Conservation (phyloP, 2,113 vertebrate species). For the Muntiacus reevesi region DNA sequence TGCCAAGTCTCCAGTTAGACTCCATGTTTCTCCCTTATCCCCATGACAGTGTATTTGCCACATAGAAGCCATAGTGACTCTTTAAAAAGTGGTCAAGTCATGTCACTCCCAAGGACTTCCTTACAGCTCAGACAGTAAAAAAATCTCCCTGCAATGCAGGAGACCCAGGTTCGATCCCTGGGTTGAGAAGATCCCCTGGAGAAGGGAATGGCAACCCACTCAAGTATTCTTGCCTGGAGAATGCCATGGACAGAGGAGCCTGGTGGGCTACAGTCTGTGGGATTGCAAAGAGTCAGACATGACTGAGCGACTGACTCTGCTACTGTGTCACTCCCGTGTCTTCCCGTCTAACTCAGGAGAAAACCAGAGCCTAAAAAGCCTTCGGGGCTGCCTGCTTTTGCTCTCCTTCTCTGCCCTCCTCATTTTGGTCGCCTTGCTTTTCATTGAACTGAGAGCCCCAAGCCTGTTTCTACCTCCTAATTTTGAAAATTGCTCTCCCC, state of each 20-base stretch:
- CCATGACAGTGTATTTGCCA: not conserved
- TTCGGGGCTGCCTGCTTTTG: not conserved
- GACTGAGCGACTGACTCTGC: not conserved
- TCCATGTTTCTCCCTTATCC: not conserved
- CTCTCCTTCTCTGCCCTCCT: not conserved
- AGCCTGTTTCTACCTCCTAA: not conserved
- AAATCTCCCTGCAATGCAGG: not conserved
- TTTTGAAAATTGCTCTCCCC: not conserved
- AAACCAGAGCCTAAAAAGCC: not conserved
- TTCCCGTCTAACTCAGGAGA: not conserved
- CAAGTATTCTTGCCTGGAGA: not conserved
- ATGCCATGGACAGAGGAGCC: not conserved
- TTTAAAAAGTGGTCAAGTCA: not conserved
- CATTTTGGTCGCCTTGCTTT: not conserved
- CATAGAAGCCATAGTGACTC: not conserved
- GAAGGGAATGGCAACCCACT: not conserved
- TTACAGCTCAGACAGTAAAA: not conserved
- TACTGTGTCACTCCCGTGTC: not conserved
- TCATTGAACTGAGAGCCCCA: not conserved
- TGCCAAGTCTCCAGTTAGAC: not conserved
- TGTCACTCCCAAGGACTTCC: not conserved
- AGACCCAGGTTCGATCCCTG: not conserved
- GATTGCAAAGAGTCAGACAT: not conserved
- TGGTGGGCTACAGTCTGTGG: not conserved
- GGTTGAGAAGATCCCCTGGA: not conserved